Evolutionary conservation across 2,797 vertebrate genomes (phyloP), one percentile per base, ranked within the genome.

Genomic region (Ispidina lecontei): DNA sequence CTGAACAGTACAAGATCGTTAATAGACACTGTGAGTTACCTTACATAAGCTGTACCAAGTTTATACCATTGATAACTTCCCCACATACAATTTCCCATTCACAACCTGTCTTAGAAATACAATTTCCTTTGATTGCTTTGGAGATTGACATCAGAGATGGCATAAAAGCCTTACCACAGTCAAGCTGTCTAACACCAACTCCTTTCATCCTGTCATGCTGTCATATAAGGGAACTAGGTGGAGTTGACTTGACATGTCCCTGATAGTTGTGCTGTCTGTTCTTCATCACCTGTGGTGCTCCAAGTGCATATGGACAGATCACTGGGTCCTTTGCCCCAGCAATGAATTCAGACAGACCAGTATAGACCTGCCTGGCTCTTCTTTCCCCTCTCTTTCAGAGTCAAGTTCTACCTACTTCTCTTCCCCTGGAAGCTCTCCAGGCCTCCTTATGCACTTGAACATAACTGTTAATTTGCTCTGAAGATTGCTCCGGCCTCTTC

Each of bases 271-370:
- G 25, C 13, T 78, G 20, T 29, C 43, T 86, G 19, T 51, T 82
- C 63, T 78, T 82, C 70, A 65, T 70, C 29, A 25, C 63, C 63
- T 47, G 64, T 29, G 47, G 33, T 23, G 31, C 41, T 64, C 37
- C 41, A 41, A 15, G 41, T 26, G 5, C 1, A 0, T 22, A 56
- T 2, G 3, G 28, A 43, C 29, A 52, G 37, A 78, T 22, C 16
- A 49, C 23, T 46, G 37, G 39, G 25, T 47, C 41, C 12, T 56
- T 46, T 58, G 22, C 20, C 31, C 25, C 46, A 62, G 19, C 43
- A 75, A 29, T 6, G 3, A 75, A 56, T 78, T 67, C 31, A 37
- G n/a, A 62, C 31, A 35, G n/a, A 46, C 18, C 23, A 33, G 41
- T 75, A 26, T 31, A 33, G 28, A 28, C 25, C 20, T 39, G 18